Conservation (phyloP, 1,140 invertebrate genomes). For the Uloborus diversus region DNA sequence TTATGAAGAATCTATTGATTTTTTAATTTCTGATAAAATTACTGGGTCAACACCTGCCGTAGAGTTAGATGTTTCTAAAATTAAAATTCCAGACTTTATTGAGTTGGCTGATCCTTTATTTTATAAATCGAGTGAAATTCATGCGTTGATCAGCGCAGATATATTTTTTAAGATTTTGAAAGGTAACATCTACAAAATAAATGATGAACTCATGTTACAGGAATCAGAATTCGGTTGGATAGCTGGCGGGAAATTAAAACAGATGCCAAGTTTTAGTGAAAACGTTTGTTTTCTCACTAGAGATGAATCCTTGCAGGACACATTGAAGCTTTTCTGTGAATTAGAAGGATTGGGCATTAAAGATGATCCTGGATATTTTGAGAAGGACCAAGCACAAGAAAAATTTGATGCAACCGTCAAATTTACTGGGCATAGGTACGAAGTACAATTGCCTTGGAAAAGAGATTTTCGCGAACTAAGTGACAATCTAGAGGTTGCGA, state of each 20-base stretch:
- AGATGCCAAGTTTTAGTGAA: too few species aligned
- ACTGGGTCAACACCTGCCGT: background rate
- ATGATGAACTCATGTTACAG: background rate
- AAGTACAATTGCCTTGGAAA: background rate
- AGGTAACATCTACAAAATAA: background rate
- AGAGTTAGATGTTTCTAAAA: background rate
- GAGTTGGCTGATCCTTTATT: background rate
- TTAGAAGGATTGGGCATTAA: background rate
- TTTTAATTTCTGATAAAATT: too few species aligned
- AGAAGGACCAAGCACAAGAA: background rate
- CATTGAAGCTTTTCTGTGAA: background rate
- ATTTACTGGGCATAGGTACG: too few species aligned
- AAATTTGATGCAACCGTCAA: background rate
- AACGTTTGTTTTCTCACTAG: background rate
- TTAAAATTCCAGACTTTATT: background rate
- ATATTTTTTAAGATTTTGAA: constrained; percentile 1
- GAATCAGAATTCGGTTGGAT: background rate
- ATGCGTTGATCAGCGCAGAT: background rate
- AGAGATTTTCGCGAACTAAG: background rate
- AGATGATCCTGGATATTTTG: background rate
- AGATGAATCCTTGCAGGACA: background rate
- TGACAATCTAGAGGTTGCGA: background rate
- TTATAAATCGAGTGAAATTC: background rate
- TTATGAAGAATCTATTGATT: too few species aligned
- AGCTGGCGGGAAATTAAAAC: background rate